phyloP scores from a whole-genome alignment of 2,797 vertebrate species.

The Manis javanica region DNA sequence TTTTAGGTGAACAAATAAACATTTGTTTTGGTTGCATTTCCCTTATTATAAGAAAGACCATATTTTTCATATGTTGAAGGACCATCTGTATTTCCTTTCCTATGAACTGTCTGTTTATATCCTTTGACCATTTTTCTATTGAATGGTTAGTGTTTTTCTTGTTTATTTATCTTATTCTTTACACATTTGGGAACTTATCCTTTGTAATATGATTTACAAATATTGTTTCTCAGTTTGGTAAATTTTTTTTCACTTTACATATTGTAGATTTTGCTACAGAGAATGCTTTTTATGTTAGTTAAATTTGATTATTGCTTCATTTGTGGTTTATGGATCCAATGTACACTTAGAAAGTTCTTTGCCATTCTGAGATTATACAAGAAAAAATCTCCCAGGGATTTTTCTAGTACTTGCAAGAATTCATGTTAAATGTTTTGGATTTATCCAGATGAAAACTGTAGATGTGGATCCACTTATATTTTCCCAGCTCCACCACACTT shows the following conservation, averaged over 20 bases:
- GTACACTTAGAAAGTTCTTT: slow-evolving; percentile 46
- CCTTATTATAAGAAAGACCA: background rate
- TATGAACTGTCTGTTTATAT: background rate
- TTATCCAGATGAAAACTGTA: background rate
- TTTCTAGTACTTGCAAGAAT: background rate
- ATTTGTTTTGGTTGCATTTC: background rate
- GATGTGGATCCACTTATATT: background rate
- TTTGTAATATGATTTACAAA: slow-evolving; percentile 44
- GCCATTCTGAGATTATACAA: slow-evolving; percentile 35
- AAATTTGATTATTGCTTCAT: background rate
- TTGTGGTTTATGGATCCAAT: background rate
- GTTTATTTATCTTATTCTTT: slow-evolving; percentile 5
- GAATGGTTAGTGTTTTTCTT: slow-evolving; percentile 33
- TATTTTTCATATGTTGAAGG: background rate
- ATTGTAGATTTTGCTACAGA: background rate
- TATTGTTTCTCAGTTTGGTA: background rate
- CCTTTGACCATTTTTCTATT: background rate
- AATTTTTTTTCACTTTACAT: background rate
- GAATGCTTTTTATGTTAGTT: slow-evolving; percentile 17
- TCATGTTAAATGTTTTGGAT: slow-evolving; percentile 38
- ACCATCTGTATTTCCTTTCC: background rate
- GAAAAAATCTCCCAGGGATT: slow-evolving; percentile 39
- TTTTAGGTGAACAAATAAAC: background rate
- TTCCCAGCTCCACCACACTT: background rate
- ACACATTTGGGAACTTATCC: background rate